A percentile compares a stretch with the other conserved stretches of the same genome.
phyloP scores from a whole-genome alignment of 1,140 invertebrate genomes.

The Maconellicoccus hirsutus region DNA sequence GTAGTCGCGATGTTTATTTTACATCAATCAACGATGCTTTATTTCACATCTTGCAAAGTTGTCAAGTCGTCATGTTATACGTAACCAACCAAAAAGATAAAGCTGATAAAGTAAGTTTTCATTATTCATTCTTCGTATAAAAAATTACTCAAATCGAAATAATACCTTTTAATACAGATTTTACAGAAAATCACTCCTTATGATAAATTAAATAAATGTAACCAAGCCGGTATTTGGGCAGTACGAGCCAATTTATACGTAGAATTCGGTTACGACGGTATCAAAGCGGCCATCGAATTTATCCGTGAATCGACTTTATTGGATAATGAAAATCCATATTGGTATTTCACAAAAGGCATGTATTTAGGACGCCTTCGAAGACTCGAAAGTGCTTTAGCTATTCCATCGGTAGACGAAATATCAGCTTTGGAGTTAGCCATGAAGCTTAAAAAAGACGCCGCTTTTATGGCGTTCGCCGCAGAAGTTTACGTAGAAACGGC shows the following conservation, averaged over 20 bases:
- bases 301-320: not conserved
- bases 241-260: not conserved
- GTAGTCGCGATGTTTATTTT: not conserved
- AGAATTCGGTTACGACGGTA: not conserved
- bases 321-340: not conserved
- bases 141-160: too few relatives aligned
- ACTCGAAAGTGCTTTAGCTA: not conserved
- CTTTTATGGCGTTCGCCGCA: not conserved
- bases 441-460: not conserved
- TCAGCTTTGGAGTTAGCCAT: not conserved
- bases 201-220: not conserved
- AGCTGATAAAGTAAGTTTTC: not conserved
- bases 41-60: not conserved
- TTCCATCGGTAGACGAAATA: not conserved
- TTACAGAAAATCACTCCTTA: not conserved
- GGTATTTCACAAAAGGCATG: not conserved
- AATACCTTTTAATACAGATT: not conserved
- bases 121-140: not conserved
- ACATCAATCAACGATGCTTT: not conserved
- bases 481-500: constrained; percentile 2
- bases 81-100: not conserved
- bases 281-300: not conserved
- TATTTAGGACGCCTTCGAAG: not conserved
- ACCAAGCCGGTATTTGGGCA: constrained; percentile 6
- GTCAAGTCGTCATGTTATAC: not conserved